Conservation (phyloP, 2,113 vertebrate genomes). For the Acrocephalus kingi region DNA sequence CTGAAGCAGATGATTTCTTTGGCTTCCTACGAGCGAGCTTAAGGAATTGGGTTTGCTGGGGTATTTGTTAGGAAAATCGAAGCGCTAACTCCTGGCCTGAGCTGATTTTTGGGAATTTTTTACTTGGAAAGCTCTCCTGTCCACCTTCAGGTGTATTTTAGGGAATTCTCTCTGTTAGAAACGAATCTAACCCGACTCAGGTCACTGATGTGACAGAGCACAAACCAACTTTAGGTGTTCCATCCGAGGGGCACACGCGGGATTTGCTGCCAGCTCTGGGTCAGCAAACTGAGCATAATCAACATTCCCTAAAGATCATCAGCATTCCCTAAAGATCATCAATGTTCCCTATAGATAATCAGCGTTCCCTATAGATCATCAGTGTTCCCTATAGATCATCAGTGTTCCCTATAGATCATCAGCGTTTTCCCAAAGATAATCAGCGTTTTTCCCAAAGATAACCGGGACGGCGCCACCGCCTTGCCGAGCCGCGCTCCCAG, state of each 20-base stretch:
- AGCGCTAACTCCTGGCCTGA: neutral
- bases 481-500: neutral
- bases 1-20: neutral
- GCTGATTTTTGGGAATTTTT: neutral
- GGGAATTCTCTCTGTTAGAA: neutral
- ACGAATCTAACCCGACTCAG: rapidly evolving
- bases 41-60: neutral
- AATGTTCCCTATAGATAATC: neutral
- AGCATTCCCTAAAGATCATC: neutral
- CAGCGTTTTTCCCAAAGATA: neutral
- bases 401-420: too few species aligned
- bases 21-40: neutral
- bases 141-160: neutral
- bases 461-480: neutral
- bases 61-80: neutral
- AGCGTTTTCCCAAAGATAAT: too few species aligned
- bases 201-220: neutral
- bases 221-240: rapidly evolving
- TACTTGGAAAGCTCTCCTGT: neutral
- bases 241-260: rapidly evolving
- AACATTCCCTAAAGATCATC: neutral
- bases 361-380: too few species aligned
- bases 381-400: too few species aligned
- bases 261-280: neutral
- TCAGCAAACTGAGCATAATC: neutral